These are phyloP conservation scores for Alosa sapidissima DNA, from an alignment of 2,797 vertebrate genomes.

Conservation along the genomic window DNA sequence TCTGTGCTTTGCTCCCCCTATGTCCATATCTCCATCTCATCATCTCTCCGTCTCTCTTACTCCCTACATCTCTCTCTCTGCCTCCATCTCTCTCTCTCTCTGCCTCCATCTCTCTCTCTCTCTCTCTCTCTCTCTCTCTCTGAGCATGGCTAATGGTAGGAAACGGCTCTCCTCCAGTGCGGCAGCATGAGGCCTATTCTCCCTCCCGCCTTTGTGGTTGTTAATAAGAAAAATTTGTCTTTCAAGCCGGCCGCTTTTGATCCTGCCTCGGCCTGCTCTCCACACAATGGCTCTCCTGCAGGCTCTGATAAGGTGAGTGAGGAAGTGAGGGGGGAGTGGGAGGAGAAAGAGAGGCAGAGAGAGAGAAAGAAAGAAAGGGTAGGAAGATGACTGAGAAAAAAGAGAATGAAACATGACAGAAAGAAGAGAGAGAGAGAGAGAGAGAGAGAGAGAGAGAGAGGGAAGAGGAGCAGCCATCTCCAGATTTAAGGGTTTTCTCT, in stretches of 20 bases:
- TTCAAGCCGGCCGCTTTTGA: conserved; percentile 64
- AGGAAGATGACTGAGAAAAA: conserved; percentile 40
- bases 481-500: neutral
- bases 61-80: neutral
- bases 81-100: neutral
- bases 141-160: conserved; percentile 61
- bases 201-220: conserved; percentile 60
- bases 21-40: neutral
- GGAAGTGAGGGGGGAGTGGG: conserved; percentile 37
- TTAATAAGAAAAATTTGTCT: conserved; percentile 73
- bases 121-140: conserved; percentile 39
- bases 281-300: conserved; percentile 70
- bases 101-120: conserved; percentile 13
- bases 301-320: conserved; percentile 56
- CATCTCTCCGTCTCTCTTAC: too few species aligned
- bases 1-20: too few species aligned
- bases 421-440: conserved; percentile 29
- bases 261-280: conserved; percentile 60
- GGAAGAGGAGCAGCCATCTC: neutral
- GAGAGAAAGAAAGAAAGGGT: neutral
- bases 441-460: conserved; percentile 17
- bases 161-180: conserved; percentile 59
- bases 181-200: conserved; percentile 53
- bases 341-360: conserved; percentile 25
- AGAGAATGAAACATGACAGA: neutral